These are phyloP conservation scores for Plutella xylostella DNA, from an alignment of 2,888 invertebrate genomes.

Conservation along the genomic window DNA sequence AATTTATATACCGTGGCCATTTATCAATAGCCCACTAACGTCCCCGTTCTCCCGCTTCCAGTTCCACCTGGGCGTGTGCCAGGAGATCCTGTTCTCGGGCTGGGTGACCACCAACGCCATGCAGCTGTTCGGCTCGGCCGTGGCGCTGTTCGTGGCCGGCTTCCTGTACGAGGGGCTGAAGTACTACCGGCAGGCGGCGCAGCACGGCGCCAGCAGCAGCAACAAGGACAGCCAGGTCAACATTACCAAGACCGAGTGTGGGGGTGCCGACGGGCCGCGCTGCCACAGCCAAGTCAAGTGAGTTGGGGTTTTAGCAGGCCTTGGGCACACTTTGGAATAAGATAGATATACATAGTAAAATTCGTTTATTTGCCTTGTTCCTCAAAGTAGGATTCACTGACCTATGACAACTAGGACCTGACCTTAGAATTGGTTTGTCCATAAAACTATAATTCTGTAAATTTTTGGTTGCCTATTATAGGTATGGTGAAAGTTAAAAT, in stretches of 20 bases:
- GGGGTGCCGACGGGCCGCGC: constrained; percentile 37
- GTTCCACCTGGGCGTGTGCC: constrained; percentile 84
- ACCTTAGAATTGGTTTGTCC: too few relatives aligned
- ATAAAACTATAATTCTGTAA: too few relatives aligned
- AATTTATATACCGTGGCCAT: too few relatives aligned
- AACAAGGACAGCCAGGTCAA: constrained; percentile 54
- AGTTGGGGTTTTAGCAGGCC: too few relatives aligned
- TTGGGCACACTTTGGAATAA: too few relatives aligned
- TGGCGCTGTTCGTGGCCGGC: constrained; percentile 90
- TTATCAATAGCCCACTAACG: too few relatives aligned
- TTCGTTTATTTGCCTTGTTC: too few relatives aligned
- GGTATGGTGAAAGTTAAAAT: too few relatives aligned
- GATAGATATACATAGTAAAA: too few relatives aligned
- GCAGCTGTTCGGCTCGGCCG: constrained; percentile 87
- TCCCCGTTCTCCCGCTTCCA: constrained; percentile 43
- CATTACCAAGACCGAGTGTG: constrained; percentile 61
- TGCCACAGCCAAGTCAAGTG: constrained; percentile 49
- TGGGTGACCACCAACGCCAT: constrained; percentile 81
- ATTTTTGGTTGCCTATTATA: too few relatives aligned
- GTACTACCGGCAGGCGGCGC: constrained; percentile 74
- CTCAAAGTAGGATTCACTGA: too few relatives aligned
- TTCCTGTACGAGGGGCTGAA: constrained; percentile 96
- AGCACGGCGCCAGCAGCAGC: constrained; percentile 33
- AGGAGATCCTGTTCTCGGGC: constrained; percentile 82
- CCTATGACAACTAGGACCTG: too few relatives aligned